Percentiles rank a stretch among this genome's conserved stretches.
These are phyloP conservation scores for Arremon brunneinucha DNA, from an alignment of 2,797 vertebrate genomes.

Conservation along the genomic window DNA sequence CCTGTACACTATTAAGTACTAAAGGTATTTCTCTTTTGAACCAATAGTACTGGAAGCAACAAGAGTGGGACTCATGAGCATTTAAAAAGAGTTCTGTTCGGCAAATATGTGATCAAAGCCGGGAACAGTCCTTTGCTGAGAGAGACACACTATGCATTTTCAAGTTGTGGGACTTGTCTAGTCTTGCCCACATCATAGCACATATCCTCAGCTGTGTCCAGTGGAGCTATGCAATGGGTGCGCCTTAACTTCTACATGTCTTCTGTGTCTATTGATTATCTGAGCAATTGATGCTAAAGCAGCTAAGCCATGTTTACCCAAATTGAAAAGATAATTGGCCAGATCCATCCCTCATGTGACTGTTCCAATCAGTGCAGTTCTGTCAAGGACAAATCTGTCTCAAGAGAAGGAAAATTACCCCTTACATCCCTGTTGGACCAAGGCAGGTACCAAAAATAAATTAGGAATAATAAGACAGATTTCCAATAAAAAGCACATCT, in stretches of 20 bases:
- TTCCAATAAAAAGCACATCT: background rate
- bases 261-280: background rate
- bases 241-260: background rate
- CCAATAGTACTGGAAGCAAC: background rate
- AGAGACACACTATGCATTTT: background rate
- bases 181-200: background rate
- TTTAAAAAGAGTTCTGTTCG: background rate
- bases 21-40: background rate
- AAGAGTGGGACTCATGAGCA: background rate
- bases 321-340: background rate
- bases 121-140: background rate
- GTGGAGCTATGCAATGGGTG: background rate
- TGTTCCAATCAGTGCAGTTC: background rate
- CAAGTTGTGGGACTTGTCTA: background rate
- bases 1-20: background rate
- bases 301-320: background rate
- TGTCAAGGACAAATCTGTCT: conserved; percentile 7
- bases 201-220: background rate
- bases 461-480: background rate
- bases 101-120: background rate
- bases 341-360: background rate
- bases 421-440: background rate
- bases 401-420: background rate
- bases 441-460: background rate
- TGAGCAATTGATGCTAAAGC: background rate